Conservation (phyloP, 2,113 vertebrate species). For the Amazona vittata region DNA sequence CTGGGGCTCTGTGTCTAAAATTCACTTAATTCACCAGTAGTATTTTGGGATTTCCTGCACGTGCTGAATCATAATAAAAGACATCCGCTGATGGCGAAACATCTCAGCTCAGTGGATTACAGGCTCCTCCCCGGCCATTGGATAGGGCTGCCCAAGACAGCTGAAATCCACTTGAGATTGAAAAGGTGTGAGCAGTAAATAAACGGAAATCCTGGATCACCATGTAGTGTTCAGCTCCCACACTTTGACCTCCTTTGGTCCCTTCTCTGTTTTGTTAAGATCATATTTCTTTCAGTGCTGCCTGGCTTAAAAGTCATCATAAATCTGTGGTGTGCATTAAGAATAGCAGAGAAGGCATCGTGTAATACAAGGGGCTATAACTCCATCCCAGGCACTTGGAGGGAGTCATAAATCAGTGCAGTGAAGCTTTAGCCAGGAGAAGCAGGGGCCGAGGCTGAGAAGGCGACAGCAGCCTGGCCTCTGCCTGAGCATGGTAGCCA, state of each 20-base stretch:
- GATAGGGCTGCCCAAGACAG: neutral
- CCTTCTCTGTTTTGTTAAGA: conserved; percentile 27
- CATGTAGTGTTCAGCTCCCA: neutral
- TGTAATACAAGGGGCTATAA: conserved; percentile 1
- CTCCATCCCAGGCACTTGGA: neutral
- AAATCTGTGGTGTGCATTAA: conserved; percentile 29
- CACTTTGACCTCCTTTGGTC: conserved; percentile 20
- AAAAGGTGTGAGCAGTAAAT: conserved; percentile 51
- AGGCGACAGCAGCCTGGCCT: neutral
- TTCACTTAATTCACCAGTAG: neutral
- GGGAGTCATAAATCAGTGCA: neutral
- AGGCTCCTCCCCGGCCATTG: neutral
- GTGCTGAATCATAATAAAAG: neutral
- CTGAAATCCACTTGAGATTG: conserved; percentile 20
- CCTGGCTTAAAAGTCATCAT: conserved; percentile 24
- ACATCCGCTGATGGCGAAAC: neutral
- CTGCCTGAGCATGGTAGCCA: accelerated
- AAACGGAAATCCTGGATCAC: conserved; percentile 60
- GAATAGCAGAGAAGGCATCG: conserved; percentile 48
- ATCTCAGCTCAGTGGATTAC: neutral
- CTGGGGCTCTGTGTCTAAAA: neutral
- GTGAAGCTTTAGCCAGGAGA: neutral
- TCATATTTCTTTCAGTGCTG: conserved; percentile 50
- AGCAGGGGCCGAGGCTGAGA: accelerated
- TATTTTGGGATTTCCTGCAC: neutral